Conservation (phyloP, 2,888 invertebrate species). For the Myathropa florea region DNA sequence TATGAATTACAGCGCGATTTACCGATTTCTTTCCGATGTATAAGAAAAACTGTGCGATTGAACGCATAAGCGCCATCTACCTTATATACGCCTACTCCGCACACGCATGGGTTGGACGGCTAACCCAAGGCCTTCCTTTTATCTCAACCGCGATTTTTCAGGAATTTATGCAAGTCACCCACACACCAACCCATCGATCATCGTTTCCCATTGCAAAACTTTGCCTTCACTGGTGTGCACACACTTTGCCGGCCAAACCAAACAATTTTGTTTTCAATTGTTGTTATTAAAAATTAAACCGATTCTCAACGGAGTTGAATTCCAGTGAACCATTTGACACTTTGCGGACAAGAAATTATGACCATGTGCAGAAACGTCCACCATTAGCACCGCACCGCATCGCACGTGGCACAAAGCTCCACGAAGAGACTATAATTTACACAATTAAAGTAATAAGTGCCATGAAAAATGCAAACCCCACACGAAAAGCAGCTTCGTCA, state of each 20-base stretch:
- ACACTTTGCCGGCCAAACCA: background rate
- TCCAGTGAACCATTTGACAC: background rate
- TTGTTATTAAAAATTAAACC: background rate
- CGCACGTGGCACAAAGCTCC: background rate
- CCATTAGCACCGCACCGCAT: conserved; percentile 10
- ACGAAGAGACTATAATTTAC: conserved; percentile 33
- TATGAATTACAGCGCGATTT: too few species aligned
- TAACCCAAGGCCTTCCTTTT: too few species aligned
- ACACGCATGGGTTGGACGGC: too few species aligned
- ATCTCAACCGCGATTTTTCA: too few species aligned
- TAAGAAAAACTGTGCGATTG: too few species aligned
- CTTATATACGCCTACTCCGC: too few species aligned
- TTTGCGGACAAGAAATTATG: background rate
- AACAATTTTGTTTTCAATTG: background rate
- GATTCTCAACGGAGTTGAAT: background rate
- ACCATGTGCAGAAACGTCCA: conserved; percentile 51
- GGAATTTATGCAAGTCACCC: too few species aligned
- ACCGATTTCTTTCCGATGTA: too few species aligned
- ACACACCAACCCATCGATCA: too few species aligned
- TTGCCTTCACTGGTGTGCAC: too few species aligned
- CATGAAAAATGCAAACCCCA: conserved; percentile 53
- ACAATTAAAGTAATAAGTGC: conserved; percentile 61
- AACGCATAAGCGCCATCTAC: too few species aligned
- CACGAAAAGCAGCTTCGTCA: background rate
- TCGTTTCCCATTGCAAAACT: too few species aligned